These are phyloP conservation scores for Pseudonaja textilis DNA, from an alignment of 2,113 vertebrate genomes.

Conservation along the genomic window DNA sequence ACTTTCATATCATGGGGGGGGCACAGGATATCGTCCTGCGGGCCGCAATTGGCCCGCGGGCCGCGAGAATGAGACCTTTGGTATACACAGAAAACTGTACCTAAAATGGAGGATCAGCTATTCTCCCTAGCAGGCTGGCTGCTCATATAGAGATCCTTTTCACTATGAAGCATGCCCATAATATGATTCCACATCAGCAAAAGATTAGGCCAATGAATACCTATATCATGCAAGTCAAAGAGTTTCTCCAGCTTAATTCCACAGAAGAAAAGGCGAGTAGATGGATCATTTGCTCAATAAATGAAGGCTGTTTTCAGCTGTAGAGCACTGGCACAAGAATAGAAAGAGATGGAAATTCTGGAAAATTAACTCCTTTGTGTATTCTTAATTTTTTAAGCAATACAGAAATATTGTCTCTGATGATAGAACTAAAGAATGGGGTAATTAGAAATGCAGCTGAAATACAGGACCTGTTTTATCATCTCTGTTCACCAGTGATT, in stretches of 20 bases:
- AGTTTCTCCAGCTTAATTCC: neutral
- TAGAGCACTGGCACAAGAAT: neutral
- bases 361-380: neutral
- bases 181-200: neutral
- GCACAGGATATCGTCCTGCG: no score
- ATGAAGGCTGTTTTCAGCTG: neutral
- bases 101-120: neutral
- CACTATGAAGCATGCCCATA: neutral
- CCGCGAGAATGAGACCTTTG: no score
- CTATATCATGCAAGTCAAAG: neutral
- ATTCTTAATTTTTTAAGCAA: neutral
- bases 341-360: neutral
- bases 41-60: no score
- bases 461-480: neutral
- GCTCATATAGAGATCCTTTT: neutral
- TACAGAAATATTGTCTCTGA: neutral
- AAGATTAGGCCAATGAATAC: neutral
- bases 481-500: neutral
- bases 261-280: neutral
- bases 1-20: no score
- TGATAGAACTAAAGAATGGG: neutral
- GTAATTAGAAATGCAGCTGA: neutral
- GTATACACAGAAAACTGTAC: neutral
- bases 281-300: neutral
- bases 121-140: neutral